Evolutionary conservation across 2,888 invertebrate species (phyloP).

Genomic region (Ornithoptera alexandrae): DNA sequence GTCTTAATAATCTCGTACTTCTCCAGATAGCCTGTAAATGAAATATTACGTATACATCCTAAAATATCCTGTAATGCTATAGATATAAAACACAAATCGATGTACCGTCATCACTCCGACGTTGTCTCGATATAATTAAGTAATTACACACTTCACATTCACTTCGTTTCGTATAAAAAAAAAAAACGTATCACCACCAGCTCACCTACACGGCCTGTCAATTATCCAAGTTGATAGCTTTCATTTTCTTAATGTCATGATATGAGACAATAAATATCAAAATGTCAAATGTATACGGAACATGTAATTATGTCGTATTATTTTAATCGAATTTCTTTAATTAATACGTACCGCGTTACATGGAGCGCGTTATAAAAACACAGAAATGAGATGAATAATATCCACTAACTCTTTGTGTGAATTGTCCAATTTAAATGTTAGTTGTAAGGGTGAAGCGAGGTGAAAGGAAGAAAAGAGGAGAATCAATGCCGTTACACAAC

Average conservation of each 20-base stretch:
- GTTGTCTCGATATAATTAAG: conserved; percentile 23
- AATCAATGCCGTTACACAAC: no score
- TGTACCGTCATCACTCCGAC: neutral
- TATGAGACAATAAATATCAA: conserved; percentile 6
- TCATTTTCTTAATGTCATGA: conserved; percentile 13
- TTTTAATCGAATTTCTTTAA: neutral
- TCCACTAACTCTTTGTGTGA: no score
- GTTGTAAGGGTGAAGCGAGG: no score
- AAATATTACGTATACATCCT: neutral
- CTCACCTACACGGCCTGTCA: conserved; percentile 18
- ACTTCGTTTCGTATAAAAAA: conserved; percentile 8
- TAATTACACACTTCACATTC: conserved; percentile 14
- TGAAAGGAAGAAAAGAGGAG: no score
- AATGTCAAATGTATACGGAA: conserved; percentile 18
- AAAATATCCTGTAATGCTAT: neutral
- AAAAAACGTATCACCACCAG: conserved; percentile 1
- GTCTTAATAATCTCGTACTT: no score
- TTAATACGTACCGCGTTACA: no score
- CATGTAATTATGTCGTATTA: conserved; percentile 10
- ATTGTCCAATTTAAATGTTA: no score
- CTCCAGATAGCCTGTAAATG: no score
- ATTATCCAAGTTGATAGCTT: conserved; percentile 16
- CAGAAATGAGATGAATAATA: no score
- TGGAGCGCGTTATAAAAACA: no score
- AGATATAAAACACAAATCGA: neutral